phyloP scores from a whole-genome alignment of 2,888 invertebrate species.

The Polydrusus tereticollis region DNA sequence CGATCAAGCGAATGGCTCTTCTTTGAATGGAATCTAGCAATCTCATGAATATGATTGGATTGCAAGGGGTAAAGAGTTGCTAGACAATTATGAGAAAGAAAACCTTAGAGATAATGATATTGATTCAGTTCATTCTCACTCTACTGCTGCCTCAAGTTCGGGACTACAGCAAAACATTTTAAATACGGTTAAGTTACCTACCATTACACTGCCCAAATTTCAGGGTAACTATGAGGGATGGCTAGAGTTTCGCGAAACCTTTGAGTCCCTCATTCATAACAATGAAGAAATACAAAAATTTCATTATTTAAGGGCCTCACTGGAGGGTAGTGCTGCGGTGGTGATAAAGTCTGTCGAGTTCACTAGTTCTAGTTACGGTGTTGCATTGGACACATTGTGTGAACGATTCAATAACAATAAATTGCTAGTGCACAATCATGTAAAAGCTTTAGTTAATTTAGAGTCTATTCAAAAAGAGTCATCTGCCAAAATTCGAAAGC shows the following conservation, averaged over 20 bases:
- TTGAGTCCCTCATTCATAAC: conserved; percentile 34
- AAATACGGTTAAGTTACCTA: neutral
- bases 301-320: conserved; percentile 28
- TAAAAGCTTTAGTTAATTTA: conserved; percentile 30
- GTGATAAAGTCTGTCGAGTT: conserved; percentile 18
- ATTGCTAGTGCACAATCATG: conserved; percentile 24
- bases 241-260: conserved; percentile 30
- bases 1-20: too few relatives aligned
- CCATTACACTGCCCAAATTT: conserved; percentile 21
- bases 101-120: too few relatives aligned
- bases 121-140: too few relatives aligned
- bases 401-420: conserved; percentile 28
- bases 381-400: conserved; percentile 21
- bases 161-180: neutral
- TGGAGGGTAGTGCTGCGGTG: conserved; percentile 20
- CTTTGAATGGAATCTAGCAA: too few relatives aligned
- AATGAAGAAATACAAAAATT: conserved; percentile 37
- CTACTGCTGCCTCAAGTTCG: too few relatives aligned
- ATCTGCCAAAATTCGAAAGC: neutral
- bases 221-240: conserved; percentile 21
- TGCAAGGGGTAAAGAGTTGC: too few relatives aligned
- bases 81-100: too few relatives aligned
- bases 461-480: conserved; percentile 13
- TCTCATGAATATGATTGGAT: too few relatives aligned
- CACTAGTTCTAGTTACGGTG: neutral